A percentile compares a stretch with the other conserved stretches of the same genome.
phyloP scores from a whole-genome alignment of 2,797 vertebrate species.

The Chloroceryle amazona region DNA sequence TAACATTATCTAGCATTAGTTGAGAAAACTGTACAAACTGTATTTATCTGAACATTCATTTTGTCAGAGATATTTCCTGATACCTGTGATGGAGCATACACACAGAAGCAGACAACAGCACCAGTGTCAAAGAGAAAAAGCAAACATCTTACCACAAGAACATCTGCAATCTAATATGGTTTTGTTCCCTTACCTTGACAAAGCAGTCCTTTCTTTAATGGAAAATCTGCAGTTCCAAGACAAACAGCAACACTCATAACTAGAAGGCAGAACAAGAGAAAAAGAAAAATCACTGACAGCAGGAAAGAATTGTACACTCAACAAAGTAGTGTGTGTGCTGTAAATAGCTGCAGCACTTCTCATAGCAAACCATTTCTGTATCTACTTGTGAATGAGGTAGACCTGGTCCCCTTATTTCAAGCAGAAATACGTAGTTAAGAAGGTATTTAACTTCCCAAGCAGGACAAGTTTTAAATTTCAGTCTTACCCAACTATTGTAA shows the following conservation, averaged over 20 bases:
- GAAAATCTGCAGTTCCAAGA: not conserved
- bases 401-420: not conserved
- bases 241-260: not conserved
- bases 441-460: not conserved
- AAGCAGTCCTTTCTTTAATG: not conserved
- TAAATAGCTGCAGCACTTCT: not conserved
- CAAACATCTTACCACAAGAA: not conserved
- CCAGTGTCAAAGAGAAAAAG: not conserved
- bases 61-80: not conserved
- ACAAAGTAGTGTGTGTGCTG: not conserved
- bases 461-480: not conserved
- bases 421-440: slow-evolving; percentile 9
- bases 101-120: not conserved
- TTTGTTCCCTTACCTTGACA: not conserved
- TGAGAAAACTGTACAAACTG: not conserved
- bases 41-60: not conserved
- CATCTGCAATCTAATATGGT: not conserved
- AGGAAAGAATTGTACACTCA: not conserved
- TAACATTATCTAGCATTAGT: not conserved
- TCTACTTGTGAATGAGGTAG: not conserved
- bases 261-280: not conserved
- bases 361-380: not conserved
- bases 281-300: not conserved
- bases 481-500: not conserved
- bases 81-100: not conserved